Evolutionary conservation across 1,140 invertebrate genomes (phyloP).

Genomic region (Anadara kagoshimensis): DNA sequence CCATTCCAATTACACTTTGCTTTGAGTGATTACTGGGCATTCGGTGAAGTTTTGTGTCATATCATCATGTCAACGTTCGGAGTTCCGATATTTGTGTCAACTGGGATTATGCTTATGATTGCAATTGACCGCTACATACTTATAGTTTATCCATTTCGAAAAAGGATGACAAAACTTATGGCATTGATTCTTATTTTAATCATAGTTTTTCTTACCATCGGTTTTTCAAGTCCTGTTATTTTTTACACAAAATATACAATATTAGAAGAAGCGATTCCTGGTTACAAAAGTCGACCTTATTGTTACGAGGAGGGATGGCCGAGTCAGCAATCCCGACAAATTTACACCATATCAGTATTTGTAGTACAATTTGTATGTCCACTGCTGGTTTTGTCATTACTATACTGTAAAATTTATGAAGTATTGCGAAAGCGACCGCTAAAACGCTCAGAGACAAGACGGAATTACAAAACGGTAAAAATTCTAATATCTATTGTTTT

Average conservation of each 20-base stretch:
- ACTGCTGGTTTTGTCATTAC: slow-evolving; percentile 54
- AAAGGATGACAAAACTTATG: slow-evolving; percentile 57
- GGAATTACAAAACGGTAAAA: slow-evolving; percentile 84
- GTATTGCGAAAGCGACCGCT: slow-evolving; percentile 62
- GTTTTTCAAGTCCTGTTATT: slow-evolving; percentile 65
- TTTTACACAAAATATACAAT: slow-evolving; percentile 20
- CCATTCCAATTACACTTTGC: slow-evolving; percentile 84
- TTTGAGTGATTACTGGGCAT: slow-evolving; percentile 90
- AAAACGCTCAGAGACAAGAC: slow-evolving; percentile 65
- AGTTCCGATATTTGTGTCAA: slow-evolving; percentile 82
- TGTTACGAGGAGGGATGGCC: slow-evolving; percentile 69
- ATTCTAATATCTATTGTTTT: slow-evolving; percentile 98
- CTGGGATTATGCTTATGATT: slow-evolving; percentile 82
- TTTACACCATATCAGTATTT: slow-evolving; percentile 64
- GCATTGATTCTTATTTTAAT: slow-evolving; percentile 56
- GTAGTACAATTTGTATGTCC: slow-evolving; percentile 69
- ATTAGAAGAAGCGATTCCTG: too few relatives aligned
- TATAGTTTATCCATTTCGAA: slow-evolving; percentile 78
- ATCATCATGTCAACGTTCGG: slow-evolving; percentile 69
- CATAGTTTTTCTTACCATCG: slow-evolving; percentile 59
- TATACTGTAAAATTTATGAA: slow-evolving; percentile 67
- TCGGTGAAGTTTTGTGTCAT: slow-evolving; percentile 74
- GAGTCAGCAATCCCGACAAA: slow-evolving; percentile 35
- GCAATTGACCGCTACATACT: slow-evolving; percentile 82
- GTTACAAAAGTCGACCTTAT: too few relatives aligned